phyloP scores from a whole-genome alignment of 2,797 vertebrate genomes.

The Coregonus ussuriensis region DNA sequence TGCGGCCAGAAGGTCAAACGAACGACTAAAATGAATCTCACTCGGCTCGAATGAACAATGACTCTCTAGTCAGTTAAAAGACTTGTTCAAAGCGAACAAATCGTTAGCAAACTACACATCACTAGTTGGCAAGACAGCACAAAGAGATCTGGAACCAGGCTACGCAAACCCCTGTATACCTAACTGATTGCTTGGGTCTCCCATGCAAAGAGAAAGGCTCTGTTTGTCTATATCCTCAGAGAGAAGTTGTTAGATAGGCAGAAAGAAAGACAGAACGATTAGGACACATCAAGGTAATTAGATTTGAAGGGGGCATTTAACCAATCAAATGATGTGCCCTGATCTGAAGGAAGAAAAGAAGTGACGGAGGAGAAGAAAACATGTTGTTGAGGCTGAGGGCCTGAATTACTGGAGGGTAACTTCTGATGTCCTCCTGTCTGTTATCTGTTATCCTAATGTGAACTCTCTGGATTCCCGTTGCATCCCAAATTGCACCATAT shows the following conservation, averaged over 20 bases:
- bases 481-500: background rate
- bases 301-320: slow-evolving; percentile 33
- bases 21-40: no score
- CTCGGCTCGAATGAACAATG: no score
- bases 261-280: background rate
- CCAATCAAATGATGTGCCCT: slow-evolving; percentile 46
- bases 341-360: slow-evolving; percentile 33
- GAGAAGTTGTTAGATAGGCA: slow-evolving; percentile 17
- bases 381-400: slow-evolving; percentile 4
- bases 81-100: no score
- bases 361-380: slow-evolving; percentile 33
- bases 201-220: background rate
- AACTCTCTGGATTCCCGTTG: background rate
- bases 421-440: slow-evolving; percentile 1
- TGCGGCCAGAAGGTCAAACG: no score
- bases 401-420: background rate
- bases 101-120: no score
- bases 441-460: slow-evolving; percentile 13
- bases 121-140: background rate
- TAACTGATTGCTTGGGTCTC: background rate
- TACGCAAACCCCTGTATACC: background rate
- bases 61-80: no score
- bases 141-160: background rate
- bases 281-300: slow-evolving; percentile 35
- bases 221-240: slow-evolving; percentile 15